Conservation (phyloP, 2,888 invertebrate genomes). For the Acronicta psi region DNA sequence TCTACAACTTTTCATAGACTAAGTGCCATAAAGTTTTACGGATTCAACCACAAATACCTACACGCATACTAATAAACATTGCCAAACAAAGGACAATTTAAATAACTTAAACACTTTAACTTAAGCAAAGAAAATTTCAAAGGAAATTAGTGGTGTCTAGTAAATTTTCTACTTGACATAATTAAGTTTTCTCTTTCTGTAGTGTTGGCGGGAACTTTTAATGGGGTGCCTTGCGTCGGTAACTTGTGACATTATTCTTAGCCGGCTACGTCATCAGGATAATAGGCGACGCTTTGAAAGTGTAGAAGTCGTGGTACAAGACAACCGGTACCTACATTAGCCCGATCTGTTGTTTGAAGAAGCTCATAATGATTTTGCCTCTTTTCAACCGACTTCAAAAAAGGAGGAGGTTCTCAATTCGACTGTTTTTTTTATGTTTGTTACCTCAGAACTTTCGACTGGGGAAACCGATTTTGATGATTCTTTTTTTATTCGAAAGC, state of each 20-base stretch:
- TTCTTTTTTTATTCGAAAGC: too few relatives aligned
- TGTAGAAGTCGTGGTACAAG: constrained; percentile 18
- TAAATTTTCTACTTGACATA: constrained; percentile 68
- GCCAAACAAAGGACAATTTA: constrained; percentile 26
- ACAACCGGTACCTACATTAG: background rate
- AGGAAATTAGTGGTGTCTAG: constrained; percentile 57
- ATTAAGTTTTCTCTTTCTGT: constrained; percentile 72
- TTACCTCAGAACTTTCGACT: too few relatives aligned
- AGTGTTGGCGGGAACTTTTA: constrained; percentile 70
- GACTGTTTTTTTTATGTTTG: too few relatives aligned
- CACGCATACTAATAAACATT: background rate
- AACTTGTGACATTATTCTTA: constrained; percentile 71
- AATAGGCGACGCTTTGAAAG: constrained; percentile 36
- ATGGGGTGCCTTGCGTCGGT: constrained; percentile 68
- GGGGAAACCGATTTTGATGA: too few relatives aligned
- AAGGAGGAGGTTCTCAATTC: too few relatives aligned
- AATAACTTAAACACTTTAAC: constrained; percentile 38
- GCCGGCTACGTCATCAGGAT: constrained; percentile 60
- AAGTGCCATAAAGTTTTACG: too few relatives aligned
- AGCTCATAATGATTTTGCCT: too few relatives aligned
- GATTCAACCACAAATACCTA: background rate
- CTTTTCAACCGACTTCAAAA: too few relatives aligned
- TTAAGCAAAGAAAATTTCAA: constrained; percentile 55
- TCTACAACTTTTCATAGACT: too few relatives aligned
- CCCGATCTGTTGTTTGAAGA: background rate